These are phyloP conservation scores for Cirrhinus molitorella DNA, from an alignment of 2,797 vertebrate species.

Conservation along the genomic window DNA sequence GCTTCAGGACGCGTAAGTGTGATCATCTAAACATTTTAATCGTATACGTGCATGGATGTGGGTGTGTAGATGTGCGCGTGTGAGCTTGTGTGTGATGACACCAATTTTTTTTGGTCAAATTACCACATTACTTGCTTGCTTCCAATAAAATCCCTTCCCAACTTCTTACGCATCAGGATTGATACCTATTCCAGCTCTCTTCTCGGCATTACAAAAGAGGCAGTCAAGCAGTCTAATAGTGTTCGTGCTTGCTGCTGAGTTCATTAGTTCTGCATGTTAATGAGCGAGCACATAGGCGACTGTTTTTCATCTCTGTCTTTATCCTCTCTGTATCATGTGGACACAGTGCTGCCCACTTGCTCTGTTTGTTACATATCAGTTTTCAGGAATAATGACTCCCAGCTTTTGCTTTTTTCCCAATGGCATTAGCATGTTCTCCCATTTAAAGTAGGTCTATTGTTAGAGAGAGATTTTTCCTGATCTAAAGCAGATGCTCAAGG, in stretches of 20 bases:
- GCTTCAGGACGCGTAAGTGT: conserved; percentile 81
- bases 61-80: conserved; percentile 12
- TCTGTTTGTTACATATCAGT: conserved; percentile 23
- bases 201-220: conserved; percentile 67
- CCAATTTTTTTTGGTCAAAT: conserved; percentile 1
- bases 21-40: neutral
- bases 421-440: conserved; percentile 17
- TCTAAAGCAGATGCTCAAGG: conserved; percentile 54
- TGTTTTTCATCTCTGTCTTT: conserved; percentile 34
- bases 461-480: conserved; percentile 39
- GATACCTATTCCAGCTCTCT: conserved; percentile 52
- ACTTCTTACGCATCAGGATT: conserved; percentile 41
- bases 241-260: conserved; percentile 68
- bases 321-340: conserved; percentile 42
- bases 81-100: conserved; percentile 29
- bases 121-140: conserved; percentile 17
- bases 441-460: conserved; percentile 46
- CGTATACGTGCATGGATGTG: conserved; percentile 6
- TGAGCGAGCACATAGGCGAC: conserved; percentile 67
- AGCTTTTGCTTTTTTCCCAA: conserved; percentile 15
- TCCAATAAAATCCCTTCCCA: conserved; percentile 45
- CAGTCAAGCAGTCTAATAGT: conserved; percentile 74
- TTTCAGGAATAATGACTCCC: conserved; percentile 30
- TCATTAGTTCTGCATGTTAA: conserved; percentile 77
- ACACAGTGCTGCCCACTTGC: conserved; percentile 24